phyloP scores from a whole-genome alignment of 2,113 vertebrate genomes.

The Protobothrops flavoviridis region DNA sequence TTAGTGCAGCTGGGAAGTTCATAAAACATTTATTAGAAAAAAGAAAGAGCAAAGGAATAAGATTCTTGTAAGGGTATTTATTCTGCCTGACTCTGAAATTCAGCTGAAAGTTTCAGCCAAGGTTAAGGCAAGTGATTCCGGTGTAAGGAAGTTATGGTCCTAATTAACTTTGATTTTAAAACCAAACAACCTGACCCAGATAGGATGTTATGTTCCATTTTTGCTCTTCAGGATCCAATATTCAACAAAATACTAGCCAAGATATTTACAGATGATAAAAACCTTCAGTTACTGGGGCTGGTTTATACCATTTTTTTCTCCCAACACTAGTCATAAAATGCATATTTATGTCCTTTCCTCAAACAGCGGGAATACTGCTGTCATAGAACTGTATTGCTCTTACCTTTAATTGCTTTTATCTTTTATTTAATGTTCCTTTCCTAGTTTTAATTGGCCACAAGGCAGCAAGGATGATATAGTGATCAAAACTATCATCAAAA shows the following conservation, averaged over 20 bases:
- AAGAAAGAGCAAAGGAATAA: neutral
- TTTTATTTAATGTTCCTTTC: neutral
- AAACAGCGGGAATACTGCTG: neutral
- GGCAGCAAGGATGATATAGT: neutral
- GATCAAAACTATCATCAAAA: neutral
- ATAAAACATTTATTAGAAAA: slow-evolving; percentile 26
- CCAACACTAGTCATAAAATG: neutral
- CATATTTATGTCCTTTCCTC: neutral
- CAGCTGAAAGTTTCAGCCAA: neutral
- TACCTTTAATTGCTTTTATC: neutral
- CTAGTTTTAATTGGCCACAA: neutral
- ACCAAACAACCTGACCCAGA: neutral
- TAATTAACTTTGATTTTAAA: neutral
- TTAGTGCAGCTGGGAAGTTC: slow-evolving; percentile 13
- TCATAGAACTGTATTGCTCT: neutral
- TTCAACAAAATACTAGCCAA: neutral
- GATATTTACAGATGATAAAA: neutral
- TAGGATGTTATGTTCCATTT: neutral
- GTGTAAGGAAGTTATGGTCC: neutral
- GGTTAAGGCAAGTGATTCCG: neutral
- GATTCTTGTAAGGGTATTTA: neutral
- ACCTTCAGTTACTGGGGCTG: neutral
- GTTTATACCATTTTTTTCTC: neutral
- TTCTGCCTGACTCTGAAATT: neutral
- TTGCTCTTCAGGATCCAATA: neutral